Conservation (phyloP, 53 echinoderm and acorn worm species). For the Apostichopus leukothele region DNA sequence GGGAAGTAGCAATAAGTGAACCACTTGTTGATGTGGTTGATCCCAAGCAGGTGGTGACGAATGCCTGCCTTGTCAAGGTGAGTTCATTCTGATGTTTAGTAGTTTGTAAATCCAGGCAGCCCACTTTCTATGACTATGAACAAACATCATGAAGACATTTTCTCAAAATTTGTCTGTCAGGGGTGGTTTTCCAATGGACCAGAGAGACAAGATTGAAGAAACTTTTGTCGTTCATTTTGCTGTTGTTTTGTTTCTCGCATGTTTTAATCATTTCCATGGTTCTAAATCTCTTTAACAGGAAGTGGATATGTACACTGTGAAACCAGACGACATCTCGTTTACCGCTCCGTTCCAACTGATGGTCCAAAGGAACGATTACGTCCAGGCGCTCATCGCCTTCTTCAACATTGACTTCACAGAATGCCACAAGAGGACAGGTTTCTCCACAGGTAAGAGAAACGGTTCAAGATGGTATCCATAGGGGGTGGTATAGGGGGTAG, state of each 20-base stretch:
- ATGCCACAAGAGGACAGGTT: slow-evolving; percentile 86
- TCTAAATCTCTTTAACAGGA: slow-evolving; percentile 52
- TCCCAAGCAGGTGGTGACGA: slow-evolving; percentile 89
- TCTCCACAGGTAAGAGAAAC: not conserved
- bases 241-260: too few species aligned
- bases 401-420: slow-evolving; percentile 98
- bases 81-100: slow-evolving; percentile 1
- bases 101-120: not conserved
- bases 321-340: slow-evolving; percentile 79
- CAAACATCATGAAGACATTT: too few species aligned
- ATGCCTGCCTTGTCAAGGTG: slow-evolving; percentile 92
- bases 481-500: too few species aligned
- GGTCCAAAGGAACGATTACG: slow-evolving; percentile 86
- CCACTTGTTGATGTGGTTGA: slow-evolving; percentile 90
- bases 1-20: slow-evolving; percentile 73
- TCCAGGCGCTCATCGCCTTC: slow-evolving; percentile 89
- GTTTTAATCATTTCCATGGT: not conserved
- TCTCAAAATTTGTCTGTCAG: too few species aligned
- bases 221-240: too few species aligned
- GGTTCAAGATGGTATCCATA: too few species aligned
- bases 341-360: slow-evolving; percentile 83
- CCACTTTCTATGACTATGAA: too few species aligned
- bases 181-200: too few species aligned
- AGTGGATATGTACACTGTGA: slow-evolving; percentile 95
- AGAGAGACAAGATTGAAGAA: too few species aligned